phyloP scores from a whole-genome alignment of 2,888 invertebrate species.

The Plusia festucae region DNA sequence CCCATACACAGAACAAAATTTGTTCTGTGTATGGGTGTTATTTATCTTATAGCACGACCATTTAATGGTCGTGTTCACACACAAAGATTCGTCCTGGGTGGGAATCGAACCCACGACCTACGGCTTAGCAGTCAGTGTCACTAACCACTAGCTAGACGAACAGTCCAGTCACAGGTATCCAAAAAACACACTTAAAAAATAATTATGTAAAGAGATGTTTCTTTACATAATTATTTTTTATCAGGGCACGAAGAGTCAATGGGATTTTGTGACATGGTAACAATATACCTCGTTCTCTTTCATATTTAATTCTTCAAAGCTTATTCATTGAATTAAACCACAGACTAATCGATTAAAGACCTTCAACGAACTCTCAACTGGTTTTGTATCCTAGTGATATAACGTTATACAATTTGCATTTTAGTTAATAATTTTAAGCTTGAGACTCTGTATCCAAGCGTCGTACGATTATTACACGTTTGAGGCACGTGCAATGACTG shows the following conservation, averaged over 20 bases:
- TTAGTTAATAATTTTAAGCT: slow-evolving; percentile 6
- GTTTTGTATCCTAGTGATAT: slow-evolving; percentile 38
- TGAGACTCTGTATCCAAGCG: not conserved
- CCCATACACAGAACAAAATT: too few species aligned
- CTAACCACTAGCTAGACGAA: too few species aligned
- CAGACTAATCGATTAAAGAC: not conserved
- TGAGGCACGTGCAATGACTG: not conserved
- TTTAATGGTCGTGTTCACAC: too few species aligned
- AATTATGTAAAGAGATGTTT: too few species aligned
- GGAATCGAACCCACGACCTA: too few species aligned
- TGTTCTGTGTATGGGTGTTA: too few species aligned
- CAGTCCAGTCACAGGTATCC: too few species aligned
- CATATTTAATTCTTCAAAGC: not conserved
- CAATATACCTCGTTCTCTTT: not conserved
- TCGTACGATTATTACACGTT: not conserved
- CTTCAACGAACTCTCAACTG: slow-evolving; percentile 10
- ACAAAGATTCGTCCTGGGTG: too few species aligned
- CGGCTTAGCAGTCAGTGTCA: too few species aligned
- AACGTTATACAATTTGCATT: slow-evolving; percentile 33
- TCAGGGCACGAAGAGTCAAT: not conserved
- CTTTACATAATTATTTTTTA: not conserved
- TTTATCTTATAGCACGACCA: too few species aligned
- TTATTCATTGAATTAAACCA: not conserved
- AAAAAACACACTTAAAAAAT: too few species aligned
- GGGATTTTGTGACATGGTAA: not conserved